A percentile compares a stretch with the other conserved stretches of the same genome.
Evolutionary conservation across 1,140 invertebrate species (phyloP).

Genomic region (Lepidurus apus): DNA sequence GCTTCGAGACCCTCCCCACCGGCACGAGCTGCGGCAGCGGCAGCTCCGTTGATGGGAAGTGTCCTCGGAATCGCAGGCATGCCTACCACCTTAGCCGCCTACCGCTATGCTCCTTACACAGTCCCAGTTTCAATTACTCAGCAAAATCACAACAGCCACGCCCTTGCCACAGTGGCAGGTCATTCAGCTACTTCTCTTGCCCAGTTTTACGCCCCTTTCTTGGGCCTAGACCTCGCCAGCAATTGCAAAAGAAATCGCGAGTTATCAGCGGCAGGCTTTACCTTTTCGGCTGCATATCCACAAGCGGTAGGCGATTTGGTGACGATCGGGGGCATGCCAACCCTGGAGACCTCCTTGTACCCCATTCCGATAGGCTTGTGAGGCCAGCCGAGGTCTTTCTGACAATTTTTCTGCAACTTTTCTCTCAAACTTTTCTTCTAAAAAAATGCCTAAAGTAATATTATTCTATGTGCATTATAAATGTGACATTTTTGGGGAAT

Average conservation of each 20-base stretch:
- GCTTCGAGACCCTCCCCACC: slow-evolving; percentile 36
- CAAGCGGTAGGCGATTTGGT: slow-evolving; percentile 45
- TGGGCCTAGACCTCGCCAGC: slow-evolving; percentile 46
- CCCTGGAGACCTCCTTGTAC: slow-evolving; percentile 20
- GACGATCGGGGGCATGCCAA: slow-evolving; percentile 42
- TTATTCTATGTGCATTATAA: no score
- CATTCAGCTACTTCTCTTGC: slow-evolving; percentile 26
- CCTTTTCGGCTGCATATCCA: slow-evolving; percentile 33
- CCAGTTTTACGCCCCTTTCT: slow-evolving; percentile 33
- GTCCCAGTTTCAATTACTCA: slow-evolving; percentile 40
- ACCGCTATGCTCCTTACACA: slow-evolving; percentile 58
- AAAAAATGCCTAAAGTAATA: no score
- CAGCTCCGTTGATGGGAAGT: slow-evolving; percentile 32
- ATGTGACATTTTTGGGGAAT: no score
- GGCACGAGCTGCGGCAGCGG: slow-evolving; percentile 35
- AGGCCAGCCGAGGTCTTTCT: slow-evolving; percentile 17
- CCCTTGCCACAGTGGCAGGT: slow-evolving; percentile 44
- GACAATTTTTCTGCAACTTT: neutral
- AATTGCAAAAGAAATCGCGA: slow-evolving; percentile 38
- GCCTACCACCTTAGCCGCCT: slow-evolving; percentile 43
- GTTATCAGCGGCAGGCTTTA: slow-evolving; percentile 36
- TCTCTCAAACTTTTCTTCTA: neutral
- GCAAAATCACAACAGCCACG: slow-evolving; percentile 50
- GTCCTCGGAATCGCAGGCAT: slow-evolving; percentile 36
- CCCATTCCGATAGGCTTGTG: slow-evolving; percentile 18